Evolutionary conservation across 2,113 vertebrate genomes (phyloP), one percentile per base, ranked within the genome.

Genomic region (Clinocottus analis): DNA sequence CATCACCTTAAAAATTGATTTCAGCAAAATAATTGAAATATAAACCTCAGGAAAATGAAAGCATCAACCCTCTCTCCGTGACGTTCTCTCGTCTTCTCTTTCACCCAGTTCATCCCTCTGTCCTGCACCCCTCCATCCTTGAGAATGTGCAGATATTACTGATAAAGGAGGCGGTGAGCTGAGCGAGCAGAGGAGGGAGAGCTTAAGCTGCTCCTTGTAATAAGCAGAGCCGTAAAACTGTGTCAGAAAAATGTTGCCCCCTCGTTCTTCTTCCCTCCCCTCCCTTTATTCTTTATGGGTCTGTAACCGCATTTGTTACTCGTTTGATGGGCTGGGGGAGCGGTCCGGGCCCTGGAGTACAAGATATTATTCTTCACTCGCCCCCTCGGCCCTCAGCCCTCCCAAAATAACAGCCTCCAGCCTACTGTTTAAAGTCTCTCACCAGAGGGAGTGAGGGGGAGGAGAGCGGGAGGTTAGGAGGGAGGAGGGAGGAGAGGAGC

Each of bases 381-480:
- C 82, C 85, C 87, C 91, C 81, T 89, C 77, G 68, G 55, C 89
- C 83, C 81, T 80, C 74, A 90, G 91, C 94, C 93, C 94, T 94
- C 85, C 90, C 93, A 90, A 92, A 94, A 94, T 93, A 94, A 95
- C 94, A 94, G 89, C 90, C 90, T 89, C 86, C 90, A 93, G 93
- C 85, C 88, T 94, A 93, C 88, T 93, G 93, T 94, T 95, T 91
- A 92, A 93, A 95, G 82, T 92, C 88, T 91, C 90, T 93, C 93
- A 89, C 86, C 90, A 89, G 94, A 94, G 87, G 92, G 86, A 90
- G 90, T 74, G 84, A 79, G 89, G 51, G 82, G 87, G 88, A 87
- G 76, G 86, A 70, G 91, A 29, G 87, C 83, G 72, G 58, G 67
- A 82, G 79, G 87, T n/a, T n/a, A 41, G 43, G 56, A 70, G 63